A percentile compares a stretch with the other conserved stretches of the same genome.
Conservation (phyloP, 2,113 vertebrate genomes). For the Mastomys natalensis region DNA sequence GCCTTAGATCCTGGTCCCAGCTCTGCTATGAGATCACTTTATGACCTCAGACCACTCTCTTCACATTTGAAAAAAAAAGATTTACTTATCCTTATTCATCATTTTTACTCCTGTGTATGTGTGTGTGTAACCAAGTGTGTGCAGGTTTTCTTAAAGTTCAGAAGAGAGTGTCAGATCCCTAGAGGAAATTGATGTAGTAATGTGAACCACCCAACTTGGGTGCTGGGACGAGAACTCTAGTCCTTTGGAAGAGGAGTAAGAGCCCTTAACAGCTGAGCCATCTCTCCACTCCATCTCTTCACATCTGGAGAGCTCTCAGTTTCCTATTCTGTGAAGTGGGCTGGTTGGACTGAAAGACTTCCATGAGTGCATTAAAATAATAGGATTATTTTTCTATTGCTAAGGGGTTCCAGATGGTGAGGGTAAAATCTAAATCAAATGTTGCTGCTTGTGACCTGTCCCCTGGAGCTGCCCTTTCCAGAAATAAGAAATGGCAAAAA, state of each 20-base stretch:
- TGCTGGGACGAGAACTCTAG: not conserved
- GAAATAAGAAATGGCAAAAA: constrained; percentile 48
- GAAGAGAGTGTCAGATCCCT: not conserved
- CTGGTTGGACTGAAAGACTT: not conserved
- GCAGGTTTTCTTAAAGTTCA: no score
- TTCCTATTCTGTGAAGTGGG: constrained; percentile 20
- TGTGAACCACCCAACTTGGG: not conserved
- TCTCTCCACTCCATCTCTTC: not conserved
- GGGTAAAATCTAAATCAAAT: constrained; percentile 31
- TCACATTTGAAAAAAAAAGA: no score
- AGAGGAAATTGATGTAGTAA: not conserved
- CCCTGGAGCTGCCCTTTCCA: not conserved
- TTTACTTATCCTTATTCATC: not conserved
- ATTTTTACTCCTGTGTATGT: not conserved
- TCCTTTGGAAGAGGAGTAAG: not conserved
- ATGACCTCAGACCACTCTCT: not conserved
- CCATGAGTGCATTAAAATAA: not conserved
- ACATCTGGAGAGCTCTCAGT: not conserved
- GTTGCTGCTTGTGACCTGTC: not conserved
- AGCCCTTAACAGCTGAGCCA: not conserved
- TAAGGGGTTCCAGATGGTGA: constrained; percentile 15
- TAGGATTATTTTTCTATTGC: constrained; percentile 40
- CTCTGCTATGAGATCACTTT: not conserved
- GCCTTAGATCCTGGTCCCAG: not conserved
- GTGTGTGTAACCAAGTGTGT: not conserved